Conservation (phyloP, 2,113 vertebrate genomes). For the Ranitomeya variabilis region DNA sequence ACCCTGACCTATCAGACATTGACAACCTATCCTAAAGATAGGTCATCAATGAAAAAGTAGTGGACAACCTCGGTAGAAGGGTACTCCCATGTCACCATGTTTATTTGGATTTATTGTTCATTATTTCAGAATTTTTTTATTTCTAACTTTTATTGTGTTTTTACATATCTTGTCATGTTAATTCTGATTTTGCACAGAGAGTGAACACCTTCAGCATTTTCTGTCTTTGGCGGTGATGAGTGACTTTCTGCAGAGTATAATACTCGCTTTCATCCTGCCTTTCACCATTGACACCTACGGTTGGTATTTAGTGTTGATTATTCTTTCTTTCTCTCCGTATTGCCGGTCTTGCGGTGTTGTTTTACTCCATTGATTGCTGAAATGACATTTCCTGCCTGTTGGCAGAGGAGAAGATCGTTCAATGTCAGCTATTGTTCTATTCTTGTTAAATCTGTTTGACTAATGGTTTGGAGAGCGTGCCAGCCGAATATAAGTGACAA, state of each 20-base stretch:
- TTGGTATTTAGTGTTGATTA: neutral
- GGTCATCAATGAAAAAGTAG: no score
- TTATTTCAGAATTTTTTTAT: neutral
- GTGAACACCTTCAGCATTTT: neutral
- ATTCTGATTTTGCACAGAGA: neutral
- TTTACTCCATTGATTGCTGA: slow-evolving; percentile 64
- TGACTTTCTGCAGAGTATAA: neutral
- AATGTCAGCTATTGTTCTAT: slow-evolving; percentile 72
- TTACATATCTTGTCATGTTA: neutral
- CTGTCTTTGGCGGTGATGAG: neutral
- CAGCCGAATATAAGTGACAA: slow-evolving; percentile 63
- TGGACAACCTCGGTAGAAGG: no score
- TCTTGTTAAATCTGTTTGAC: slow-evolving; percentile 61
- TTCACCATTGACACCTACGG: neutral
- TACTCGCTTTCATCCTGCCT: neutral
- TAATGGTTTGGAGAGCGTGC: slow-evolving; percentile 64
- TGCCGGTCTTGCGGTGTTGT: slow-evolving; percentile 59
- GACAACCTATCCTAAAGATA: no score
- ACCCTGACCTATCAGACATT: no score
- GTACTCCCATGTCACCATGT: no score
- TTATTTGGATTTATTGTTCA: no score
- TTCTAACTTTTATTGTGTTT: neutral
- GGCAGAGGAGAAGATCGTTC: slow-evolving; percentile 62
- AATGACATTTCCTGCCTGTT: slow-evolving; percentile 66
- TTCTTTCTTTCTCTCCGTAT: slow-evolving; percentile 6